These are phyloP conservation scores for Drymonia ruficornis DNA, from an alignment of 2,888 invertebrate species.

Conservation along the genomic window DNA sequence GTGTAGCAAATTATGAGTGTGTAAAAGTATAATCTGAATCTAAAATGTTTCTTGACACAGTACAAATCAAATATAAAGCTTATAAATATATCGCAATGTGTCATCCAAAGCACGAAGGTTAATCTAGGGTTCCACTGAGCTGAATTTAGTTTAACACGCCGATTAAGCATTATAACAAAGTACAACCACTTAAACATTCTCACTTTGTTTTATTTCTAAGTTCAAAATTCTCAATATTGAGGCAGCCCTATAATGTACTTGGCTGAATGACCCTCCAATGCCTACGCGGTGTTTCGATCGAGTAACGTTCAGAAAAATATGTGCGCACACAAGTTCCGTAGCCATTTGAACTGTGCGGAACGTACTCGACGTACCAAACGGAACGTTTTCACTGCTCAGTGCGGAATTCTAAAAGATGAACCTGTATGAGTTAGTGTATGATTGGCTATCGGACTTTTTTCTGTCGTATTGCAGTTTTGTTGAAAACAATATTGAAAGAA, in stretches of 20 bases:
- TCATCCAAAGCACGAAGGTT: no score
- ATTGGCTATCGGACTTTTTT: neutral
- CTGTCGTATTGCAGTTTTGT: neutral
- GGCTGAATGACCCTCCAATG: conserved; percentile 25
- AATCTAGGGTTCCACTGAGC: no score
- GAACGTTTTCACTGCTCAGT: conserved; percentile 33
- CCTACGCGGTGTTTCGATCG: conserved; percentile 22
- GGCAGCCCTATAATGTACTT: conserved; percentile 8
- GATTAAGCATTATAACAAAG: no score
- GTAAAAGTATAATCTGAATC: no score
- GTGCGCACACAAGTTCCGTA: conserved; percentile 24
- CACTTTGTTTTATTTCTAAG: no score
- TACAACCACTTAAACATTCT: no score
- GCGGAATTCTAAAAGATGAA: conserved; percentile 21
- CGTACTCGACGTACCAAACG: conserved; percentile 22
- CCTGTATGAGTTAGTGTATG: neutral
- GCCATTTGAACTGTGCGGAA: conserved; percentile 22
- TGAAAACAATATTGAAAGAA: no score
- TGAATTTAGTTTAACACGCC: no score
- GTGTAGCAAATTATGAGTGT: no score
- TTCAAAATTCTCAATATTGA: neutral
- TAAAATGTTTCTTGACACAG: no score
- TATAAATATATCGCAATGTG: no score
- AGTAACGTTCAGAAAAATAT: conserved; percentile 26
- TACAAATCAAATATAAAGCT: no score